Conservation (phyloP, 2,888 invertebrate genomes). For the Aspidapion aeneum region DNA sequence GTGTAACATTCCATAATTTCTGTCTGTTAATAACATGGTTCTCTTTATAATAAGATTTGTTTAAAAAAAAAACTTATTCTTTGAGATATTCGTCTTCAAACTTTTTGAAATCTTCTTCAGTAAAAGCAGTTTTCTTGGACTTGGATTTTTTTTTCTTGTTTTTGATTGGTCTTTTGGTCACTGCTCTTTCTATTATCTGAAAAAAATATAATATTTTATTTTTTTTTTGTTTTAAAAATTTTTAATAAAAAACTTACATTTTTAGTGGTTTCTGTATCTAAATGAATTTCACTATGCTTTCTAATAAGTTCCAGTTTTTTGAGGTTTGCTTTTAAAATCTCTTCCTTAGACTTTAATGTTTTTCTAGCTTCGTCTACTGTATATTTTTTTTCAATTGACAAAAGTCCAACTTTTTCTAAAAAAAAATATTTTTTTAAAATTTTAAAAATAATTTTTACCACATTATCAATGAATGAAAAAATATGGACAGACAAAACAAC, state of each 20-base stretch:
- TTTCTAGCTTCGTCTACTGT: constrained; percentile 41
- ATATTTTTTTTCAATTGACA: constrained; percentile 37
- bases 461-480: neutral
- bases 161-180: constrained; percentile 50
- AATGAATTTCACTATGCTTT: constrained; percentile 36
- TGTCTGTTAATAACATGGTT: constrained; percentile 33
- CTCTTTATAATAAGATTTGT: constrained; percentile 1
- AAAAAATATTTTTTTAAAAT: constrained; percentile 13
- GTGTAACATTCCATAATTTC: constrained; percentile 31
- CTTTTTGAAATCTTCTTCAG: constrained; percentile 64
- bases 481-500: too few relatives aligned
- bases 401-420: constrained; percentile 30
- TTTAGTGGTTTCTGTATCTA: constrained; percentile 37
- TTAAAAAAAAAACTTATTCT: constrained; percentile 42
- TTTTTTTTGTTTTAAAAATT: constrained; percentile 1
- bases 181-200: constrained; percentile 57
- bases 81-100: constrained; percentile 65
- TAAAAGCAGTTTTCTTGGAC: constrained; percentile 60
- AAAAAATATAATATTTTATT: constrained; percentile 18
- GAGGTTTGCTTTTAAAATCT: constrained; percentile 41
- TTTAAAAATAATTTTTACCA: too few relatives aligned
- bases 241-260: constrained; percentile 24
- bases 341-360: constrained; percentile 37
- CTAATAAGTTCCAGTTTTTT: constrained; percentile 39
- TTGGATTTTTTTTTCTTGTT: constrained; percentile 46